Conservation (phyloP, 1,140 invertebrate species). For the Drosophila repleta region DNA sequence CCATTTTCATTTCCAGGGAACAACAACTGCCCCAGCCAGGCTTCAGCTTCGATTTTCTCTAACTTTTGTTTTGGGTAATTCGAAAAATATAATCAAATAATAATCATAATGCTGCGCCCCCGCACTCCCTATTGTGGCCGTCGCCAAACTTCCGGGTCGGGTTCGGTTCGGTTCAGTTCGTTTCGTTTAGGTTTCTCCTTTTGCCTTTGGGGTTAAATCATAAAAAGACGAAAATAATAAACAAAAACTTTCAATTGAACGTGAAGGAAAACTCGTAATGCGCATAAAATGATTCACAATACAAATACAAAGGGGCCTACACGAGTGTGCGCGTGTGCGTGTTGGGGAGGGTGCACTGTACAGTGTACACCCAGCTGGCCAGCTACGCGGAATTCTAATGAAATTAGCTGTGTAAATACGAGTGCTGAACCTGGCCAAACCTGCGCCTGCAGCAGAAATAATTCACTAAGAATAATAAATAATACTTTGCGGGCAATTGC, state of each 20-base stretch:
- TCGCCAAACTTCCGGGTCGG: constrained; percentile 75
- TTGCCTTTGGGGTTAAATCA: constrained; percentile 74
- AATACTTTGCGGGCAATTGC: constrained; percentile 28
- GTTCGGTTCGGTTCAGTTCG: neutral
- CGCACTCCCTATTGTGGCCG: constrained; percentile 23
- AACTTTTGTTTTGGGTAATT: constrained; percentile 33
- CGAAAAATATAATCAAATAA: constrained; percentile 54
- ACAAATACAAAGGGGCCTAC: neutral
- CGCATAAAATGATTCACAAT: constrained; percentile 71
- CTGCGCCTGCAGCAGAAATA: constrained; percentile 33
- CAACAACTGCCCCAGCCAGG: constrained; percentile 41
- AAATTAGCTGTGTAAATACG: constrained; percentile 67
- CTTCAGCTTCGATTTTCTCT: constrained; percentile 29
- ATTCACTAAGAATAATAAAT: constrained; percentile 33
- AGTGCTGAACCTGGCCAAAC: constrained; percentile 22
- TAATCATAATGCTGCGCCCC: constrained; percentile 44
- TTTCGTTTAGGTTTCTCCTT: neutral
- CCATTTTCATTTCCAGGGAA: constrained; percentile 43
- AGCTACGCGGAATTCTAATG: constrained; percentile 56
- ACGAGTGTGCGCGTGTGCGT: neutral
- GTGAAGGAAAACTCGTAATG: constrained; percentile 77
- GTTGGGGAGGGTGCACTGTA: neutral
- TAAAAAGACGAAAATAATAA: constrained; percentile 80
- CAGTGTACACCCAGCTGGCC: constrained; percentile 18
- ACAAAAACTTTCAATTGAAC: constrained; percentile 80